Base-by-base conservation (phyloP, 2,888 invertebrate genomes). In the Ariolimax columbianus region DNA sequence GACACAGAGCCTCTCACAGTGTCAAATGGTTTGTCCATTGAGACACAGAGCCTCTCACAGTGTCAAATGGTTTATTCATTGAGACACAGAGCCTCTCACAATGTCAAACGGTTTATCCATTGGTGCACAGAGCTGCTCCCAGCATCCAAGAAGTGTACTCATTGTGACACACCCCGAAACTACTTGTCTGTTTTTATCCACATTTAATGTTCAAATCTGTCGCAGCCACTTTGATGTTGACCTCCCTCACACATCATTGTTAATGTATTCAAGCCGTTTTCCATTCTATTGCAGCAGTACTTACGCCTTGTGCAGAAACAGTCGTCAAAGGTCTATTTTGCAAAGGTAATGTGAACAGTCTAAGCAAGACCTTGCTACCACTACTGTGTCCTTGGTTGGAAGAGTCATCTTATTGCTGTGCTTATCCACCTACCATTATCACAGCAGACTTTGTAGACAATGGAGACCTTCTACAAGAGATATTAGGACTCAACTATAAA, bases 361-460 rank as follows among this genome's bases (percentile, higher is more conserved):
- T 80, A 40, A 51, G n/a, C 36, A 70, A 83, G 51, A 59, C 80
- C 59, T 80, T 68, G 63, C 40, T 38, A 3, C 36, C 30, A 33
- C 30, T 70, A 4, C 38, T 80, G 1, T 36, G 9, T 30, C 70
- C 72, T n/a, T 79, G 79, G 79, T 26, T 79, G 72, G 19, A 84
- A 43, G 4, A 66, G 23, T 59, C 75, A 4, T n/a, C n/a, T 17
- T 6, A 36, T 19, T 14, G 43, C 26, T 40, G 77, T 55, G 68
- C 75, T 23, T 33, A 66, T 26, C 47, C 38, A 11, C 68, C 70
- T 0, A 82, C 33, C 36, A 79, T 86, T 47, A 40, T 47, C 38
- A 51, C 43, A 19, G 36, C 70, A 19, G 86, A 86, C 78, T 86
- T 84, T 79, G 82, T 79, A 30, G 79, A 86, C 75, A 73, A 75